A percentile compares a stretch with the other conserved stretches of the same genome.
phyloP scores from a whole-genome alignment of 1,140 invertebrate genomes.

The Holotrichia oblita region DNA sequence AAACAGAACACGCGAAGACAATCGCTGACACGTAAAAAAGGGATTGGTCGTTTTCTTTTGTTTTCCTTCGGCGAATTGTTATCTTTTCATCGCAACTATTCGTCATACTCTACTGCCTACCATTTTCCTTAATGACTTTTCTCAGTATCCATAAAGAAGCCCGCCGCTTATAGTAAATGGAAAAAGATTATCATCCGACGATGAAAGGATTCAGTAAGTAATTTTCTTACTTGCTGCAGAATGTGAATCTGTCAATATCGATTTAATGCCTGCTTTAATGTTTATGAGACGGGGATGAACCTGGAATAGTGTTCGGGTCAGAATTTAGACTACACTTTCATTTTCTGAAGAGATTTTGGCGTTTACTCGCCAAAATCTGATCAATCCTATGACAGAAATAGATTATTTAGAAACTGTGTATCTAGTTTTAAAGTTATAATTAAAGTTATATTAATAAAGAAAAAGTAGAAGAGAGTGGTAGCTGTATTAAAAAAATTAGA shows the following conservation, averaged over 20 bases:
- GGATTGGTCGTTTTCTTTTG: constrained; percentile 24
- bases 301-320: no score
- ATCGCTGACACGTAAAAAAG: constrained; percentile 22
- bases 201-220: not conserved
- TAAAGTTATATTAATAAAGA: no score
- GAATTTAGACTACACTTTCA: no score
- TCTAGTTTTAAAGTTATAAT: no score
- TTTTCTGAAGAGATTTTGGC: no score
- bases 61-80: not conserved
- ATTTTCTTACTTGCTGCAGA: not conserved
- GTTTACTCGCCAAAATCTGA: no score
- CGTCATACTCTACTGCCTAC: constrained; percentile 10
- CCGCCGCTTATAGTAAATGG: constrained; percentile 1
- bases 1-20: constrained; percentile 21
- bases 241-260: constrained; percentile 13
- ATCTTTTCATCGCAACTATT: constrained; percentile 14
- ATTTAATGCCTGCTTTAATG: not conserved
- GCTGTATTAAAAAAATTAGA: no score
- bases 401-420: no score
- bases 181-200: not conserved
- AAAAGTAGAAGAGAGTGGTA: no score
- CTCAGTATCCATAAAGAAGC: constrained; percentile 3
- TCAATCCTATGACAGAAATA: no score
- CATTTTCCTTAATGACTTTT: constrained; percentile 31
- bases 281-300: no score